phyloP scores from a whole-genome alignment of 2,888 invertebrate genomes.

The Ophion ventricosus region DNA sequence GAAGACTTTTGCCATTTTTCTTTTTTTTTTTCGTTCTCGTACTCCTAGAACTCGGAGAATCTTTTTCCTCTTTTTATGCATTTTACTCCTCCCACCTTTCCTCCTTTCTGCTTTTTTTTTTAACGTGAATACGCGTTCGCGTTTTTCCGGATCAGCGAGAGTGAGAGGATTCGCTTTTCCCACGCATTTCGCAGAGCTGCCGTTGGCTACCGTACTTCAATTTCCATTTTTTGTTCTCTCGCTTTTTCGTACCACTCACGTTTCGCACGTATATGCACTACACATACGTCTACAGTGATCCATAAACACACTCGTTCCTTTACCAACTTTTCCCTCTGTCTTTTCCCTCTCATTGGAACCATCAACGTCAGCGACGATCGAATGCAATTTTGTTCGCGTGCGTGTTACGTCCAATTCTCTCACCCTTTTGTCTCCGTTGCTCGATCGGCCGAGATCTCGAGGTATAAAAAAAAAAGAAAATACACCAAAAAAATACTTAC shows the following conservation, averaged over 20 bases:
- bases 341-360: constrained; percentile 1
- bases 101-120: not conserved
- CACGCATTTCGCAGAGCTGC: constrained; percentile 23
- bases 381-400: constrained; percentile 49
- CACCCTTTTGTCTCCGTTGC: constrained; percentile 12
- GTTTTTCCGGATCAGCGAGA: constrained; percentile 11
- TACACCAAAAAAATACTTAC: constrained; percentile 4
- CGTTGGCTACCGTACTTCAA: constrained; percentile 15
- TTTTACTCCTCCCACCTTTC: not conserved
- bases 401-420: constrained; percentile 15
- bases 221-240: constrained; percentile 22
- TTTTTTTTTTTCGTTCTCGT: not conserved
- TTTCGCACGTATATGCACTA: not conserved
- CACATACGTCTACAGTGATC: not conserved
- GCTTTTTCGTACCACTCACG: not conserved
- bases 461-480: constrained; percentile 32
- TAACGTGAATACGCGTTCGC: not conserved
- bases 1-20: not conserved
- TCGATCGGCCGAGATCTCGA: constrained; percentile 9
- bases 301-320: not conserved
- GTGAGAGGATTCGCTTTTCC: constrained; percentile 32
- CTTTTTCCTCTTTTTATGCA: not conserved
- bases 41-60: constrained; percentile 1
- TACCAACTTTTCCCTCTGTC: constrained; percentile 27
- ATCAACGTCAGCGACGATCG: constrained; percentile 29